Conservation (phyloP, 2,888 invertebrate genomes). For the Folsomia candida region DNA sequence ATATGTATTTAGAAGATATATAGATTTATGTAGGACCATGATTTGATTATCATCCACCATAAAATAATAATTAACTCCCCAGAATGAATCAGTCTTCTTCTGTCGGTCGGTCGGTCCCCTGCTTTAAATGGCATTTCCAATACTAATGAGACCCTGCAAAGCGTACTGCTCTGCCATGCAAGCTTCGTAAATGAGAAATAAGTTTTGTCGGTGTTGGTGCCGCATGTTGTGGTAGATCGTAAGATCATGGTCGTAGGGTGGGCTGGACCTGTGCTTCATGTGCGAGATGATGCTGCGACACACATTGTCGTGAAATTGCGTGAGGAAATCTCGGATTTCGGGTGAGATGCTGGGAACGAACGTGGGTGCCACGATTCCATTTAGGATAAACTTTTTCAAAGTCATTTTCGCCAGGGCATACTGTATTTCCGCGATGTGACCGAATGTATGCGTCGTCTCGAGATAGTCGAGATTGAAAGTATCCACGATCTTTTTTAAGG, state of each 20-base stretch:
- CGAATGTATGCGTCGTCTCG: constrained; percentile 29
- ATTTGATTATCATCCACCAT: too few relatives aligned
- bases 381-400: constrained; percentile 26
- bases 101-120: too few relatives aligned
- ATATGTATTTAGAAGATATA: too few relatives aligned
- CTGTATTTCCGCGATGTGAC: constrained; percentile 30
- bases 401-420: constrained; percentile 29
- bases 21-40: too few relatives aligned
- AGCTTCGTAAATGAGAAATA: constrained; percentile 5
- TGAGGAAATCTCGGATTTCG: constrained; percentile 25
- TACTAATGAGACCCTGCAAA: background rate
- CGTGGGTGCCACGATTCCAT: constrained; percentile 35
- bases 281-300: background rate
- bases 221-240: background rate
- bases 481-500: constrained; percentile 28
- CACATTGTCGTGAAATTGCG: constrained; percentile 14
- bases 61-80: too few relatives aligned
- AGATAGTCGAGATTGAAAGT: constrained; percentile 27
- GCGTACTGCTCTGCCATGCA: background rate
- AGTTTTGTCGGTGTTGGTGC: background rate
- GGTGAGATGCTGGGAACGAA: constrained; percentile 17
- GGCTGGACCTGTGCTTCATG: background rate
- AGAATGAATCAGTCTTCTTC: background rate
- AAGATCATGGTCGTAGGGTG: background rate
- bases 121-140: background rate